Conservation (phyloP, 2,888 invertebrate genomes). For the Antheraea assamensis region DNA sequence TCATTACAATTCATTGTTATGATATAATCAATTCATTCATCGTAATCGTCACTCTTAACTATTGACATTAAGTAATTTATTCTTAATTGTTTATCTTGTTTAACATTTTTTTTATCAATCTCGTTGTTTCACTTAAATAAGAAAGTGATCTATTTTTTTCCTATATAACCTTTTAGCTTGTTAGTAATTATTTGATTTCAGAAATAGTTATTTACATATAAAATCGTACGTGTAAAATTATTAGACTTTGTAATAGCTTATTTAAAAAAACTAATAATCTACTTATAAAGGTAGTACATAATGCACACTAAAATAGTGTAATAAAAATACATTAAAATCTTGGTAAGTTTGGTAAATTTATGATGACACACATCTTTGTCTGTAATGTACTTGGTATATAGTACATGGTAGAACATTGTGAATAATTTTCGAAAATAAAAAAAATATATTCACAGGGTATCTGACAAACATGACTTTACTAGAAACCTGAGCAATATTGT, state of each 20-base stretch:
- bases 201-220: background rate
- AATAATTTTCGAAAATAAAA: too few species aligned
- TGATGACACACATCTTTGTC: too few species aligned
- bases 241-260: too few species aligned
- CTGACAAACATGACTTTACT: background rate
- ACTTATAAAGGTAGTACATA: too few species aligned
- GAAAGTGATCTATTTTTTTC: background rate
- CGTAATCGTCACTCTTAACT: background rate
- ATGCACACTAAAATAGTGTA: too few species aligned
- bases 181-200: background rate
- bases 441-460: too few species aligned
- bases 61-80: background rate
- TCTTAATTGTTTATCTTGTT: background rate
- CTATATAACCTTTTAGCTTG: background rate
- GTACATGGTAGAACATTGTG: too few species aligned
- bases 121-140: background rate
- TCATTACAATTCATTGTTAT: constrained; percentile 2
- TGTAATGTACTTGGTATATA: too few species aligned
- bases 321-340: too few species aligned
- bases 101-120: background rate
- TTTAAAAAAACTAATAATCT: too few species aligned
- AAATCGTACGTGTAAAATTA: too few species aligned
- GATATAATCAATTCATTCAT: background rate
- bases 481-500: background rate
- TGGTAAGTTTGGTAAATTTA: too few species aligned